Evolutionary conservation across 2,888 invertebrate genomes (phyloP).

Genomic region (Macrophya alboannulata): DNA sequence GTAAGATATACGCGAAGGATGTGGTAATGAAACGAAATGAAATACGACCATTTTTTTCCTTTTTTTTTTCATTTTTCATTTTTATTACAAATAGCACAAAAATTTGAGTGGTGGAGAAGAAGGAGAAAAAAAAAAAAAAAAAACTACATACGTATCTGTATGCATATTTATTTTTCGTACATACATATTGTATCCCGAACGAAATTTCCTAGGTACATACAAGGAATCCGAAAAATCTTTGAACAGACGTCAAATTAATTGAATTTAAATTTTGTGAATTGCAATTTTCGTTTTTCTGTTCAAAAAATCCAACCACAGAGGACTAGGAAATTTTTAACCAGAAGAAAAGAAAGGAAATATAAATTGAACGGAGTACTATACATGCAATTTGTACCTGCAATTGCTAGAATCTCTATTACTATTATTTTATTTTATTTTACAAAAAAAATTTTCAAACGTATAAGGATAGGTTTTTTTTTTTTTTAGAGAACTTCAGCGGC

Average conservation of each 20-base stretch:
- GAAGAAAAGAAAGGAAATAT: not conserved
- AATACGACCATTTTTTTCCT: not conserved
- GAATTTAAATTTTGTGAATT: not conserved
- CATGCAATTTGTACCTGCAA: not conserved
- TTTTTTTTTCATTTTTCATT: not conserved
- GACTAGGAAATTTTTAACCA: not conserved
- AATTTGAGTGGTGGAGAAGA: not conserved
- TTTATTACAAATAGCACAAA: not conserved
- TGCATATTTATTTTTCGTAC: not conserved
- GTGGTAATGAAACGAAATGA: constrained; percentile 45
- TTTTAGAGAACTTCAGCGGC: not conserved
- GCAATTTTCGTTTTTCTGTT: not conserved
- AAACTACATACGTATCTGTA: not conserved
- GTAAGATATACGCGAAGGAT: not conserved
- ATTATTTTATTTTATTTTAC: too few relatives aligned
- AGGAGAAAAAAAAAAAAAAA: not conserved
- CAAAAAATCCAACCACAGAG: not conserved
- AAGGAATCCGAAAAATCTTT: not conserved
- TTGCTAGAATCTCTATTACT: not conserved
- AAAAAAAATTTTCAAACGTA: too few relatives aligned
- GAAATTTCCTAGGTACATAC: not conserved
- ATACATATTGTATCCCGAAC: not conserved
- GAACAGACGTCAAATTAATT: not conserved
- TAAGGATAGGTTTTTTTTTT: too few relatives aligned
- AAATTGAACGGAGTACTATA: not conserved